Percentiles rank a stretch among this genome's conserved stretches.
Evolutionary conservation across 2,797 vertebrate genomes (phyloP).

Genomic region (Bovichtus diacanthus): DNA sequence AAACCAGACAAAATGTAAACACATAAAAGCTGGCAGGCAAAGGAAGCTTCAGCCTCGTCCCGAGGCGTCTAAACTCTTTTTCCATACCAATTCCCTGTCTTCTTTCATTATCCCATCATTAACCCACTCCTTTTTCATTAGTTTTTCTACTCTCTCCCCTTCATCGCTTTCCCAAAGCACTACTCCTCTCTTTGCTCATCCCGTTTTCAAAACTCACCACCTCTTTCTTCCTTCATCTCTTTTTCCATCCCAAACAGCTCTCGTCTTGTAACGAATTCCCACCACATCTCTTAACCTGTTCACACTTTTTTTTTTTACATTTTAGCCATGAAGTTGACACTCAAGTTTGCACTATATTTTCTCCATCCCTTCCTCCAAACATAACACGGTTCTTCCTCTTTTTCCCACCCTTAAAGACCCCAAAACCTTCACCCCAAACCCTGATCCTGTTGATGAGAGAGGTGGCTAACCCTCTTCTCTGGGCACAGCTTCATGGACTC

Average conservation of each 20-base stretch:
- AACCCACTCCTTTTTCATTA: slow-evolving; percentile 28
- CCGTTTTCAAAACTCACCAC: slow-evolving; percentile 36
- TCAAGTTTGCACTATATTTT: slow-evolving; percentile 7
- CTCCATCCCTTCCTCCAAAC: slow-evolving; percentile 27
- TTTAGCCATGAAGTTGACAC: neutral
- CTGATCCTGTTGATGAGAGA: slow-evolving; percentile 22
- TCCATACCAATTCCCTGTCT: slow-evolving; percentile 10
- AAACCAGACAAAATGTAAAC: slow-evolving; percentile 33
- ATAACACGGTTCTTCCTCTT: slow-evolving; percentile 28
- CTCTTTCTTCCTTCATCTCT: slow-evolving; percentile 7
- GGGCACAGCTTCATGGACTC: slow-evolving; percentile 30
- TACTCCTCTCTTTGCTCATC: slow-evolving; percentile 23
- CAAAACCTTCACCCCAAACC: slow-evolving; percentile 19
- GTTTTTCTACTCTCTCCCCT: slow-evolving; percentile 8
- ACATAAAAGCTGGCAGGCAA: slow-evolving; percentile 23
- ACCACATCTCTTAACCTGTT: slow-evolving; percentile 20
- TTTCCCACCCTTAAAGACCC: slow-evolving; percentile 9
- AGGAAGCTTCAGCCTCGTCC: slow-evolving; percentile 11
- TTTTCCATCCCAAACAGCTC: slow-evolving; percentile 40
- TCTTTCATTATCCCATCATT: slow-evolving; percentile 31
- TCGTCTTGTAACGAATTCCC: neutral
- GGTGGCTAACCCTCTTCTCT: slow-evolving; percentile 30
- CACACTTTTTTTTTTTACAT: neutral
- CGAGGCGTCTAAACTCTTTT: slow-evolving; percentile 22
- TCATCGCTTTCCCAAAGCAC: slow-evolving; percentile 25